Percentiles rank a stretch among this genome's conserved stretches.
These are phyloP conservation scores for Gambusia holbrooki DNA, from an alignment of 2,113 vertebrate genomes.

Conservation along the genomic window DNA sequence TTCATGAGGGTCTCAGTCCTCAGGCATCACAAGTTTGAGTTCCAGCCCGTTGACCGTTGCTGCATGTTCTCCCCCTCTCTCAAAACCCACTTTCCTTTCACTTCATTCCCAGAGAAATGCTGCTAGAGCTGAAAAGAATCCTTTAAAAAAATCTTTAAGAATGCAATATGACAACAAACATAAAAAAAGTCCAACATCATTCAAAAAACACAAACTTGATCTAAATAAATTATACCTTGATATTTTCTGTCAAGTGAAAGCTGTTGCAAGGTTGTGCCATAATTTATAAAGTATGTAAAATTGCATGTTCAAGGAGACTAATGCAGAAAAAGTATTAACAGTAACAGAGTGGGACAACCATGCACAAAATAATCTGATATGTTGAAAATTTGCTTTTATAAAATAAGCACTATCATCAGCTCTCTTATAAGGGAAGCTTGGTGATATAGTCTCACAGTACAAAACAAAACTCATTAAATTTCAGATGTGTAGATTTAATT, in stretches of 20 bases:
- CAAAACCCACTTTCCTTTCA: no score
- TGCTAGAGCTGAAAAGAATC: no score
- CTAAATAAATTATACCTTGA: background rate
- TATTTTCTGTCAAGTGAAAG: background rate
- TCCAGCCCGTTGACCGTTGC: no score
- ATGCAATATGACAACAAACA: background rate
- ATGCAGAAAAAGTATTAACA: background rate
- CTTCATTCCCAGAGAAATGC: no score
- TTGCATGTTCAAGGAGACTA: background rate
- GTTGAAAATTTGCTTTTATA: background rate
- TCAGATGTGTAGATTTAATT: background rate
- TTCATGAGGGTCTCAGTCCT: no score
- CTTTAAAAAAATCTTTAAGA: background rate
- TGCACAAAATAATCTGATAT: background rate
- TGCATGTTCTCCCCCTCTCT: no score
- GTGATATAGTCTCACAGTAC: background rate
- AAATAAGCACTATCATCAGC: background rate
- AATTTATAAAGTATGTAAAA: background rate
- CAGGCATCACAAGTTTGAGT: no score
- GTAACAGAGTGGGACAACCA: background rate
- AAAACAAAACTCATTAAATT: background rate
- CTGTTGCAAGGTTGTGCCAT: background rate
- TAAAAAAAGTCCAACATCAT: background rate
- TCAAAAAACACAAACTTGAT: no score
- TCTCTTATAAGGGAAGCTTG: background rate